A percentile compares a stretch with the other conserved stretches of the same genome.
These are phyloP conservation scores for Tetheella fluctuosa DNA, from an alignment of 2,888 invertebrate genomes.

Conservation along the genomic window DNA sequence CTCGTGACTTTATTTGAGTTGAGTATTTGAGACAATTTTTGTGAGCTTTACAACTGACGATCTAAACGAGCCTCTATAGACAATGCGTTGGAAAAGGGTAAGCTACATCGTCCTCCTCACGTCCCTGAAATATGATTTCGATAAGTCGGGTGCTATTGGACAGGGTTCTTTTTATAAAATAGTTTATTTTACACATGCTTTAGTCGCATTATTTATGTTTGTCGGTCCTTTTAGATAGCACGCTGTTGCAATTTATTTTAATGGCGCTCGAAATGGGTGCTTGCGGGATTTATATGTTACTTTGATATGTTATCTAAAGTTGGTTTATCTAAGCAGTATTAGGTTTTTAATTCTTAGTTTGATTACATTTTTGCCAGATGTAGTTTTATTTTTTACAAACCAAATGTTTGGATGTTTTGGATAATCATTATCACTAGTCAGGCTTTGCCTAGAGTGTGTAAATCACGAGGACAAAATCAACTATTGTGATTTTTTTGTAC, in stretches of 20 bases:
- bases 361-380: not conserved
- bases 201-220: conserved; percentile 51
- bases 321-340: not conserved
- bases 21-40: conserved; percentile 24
- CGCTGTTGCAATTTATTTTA: conserved; percentile 42
- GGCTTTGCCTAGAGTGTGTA: too few species aligned
- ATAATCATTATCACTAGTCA: too few species aligned
- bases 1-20: conserved; percentile 21
- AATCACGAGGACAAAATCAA: too few species aligned
- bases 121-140: conserved; percentile 83
- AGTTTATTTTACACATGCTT: conserved; percentile 71
- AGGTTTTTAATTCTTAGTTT: not conserved
- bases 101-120: conserved; percentile 76
- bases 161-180: conserved; percentile 72
- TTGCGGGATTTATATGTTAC: not conserved
- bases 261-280: conserved; percentile 19
- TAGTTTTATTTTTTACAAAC: not conserved
- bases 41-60: conserved; percentile 16
- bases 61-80: conserved; percentile 65
- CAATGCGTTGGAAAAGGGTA: conserved; percentile 76
- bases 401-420: too few species aligned
- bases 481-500: too few species aligned
- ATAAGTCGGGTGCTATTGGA: conserved; percentile 80
- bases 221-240: conserved; percentile 35
- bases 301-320: conserved; percentile 2